phyloP scores from a whole-genome alignment of 2,113 vertebrate genomes.

The Salvelinus fontinalis region DNA sequence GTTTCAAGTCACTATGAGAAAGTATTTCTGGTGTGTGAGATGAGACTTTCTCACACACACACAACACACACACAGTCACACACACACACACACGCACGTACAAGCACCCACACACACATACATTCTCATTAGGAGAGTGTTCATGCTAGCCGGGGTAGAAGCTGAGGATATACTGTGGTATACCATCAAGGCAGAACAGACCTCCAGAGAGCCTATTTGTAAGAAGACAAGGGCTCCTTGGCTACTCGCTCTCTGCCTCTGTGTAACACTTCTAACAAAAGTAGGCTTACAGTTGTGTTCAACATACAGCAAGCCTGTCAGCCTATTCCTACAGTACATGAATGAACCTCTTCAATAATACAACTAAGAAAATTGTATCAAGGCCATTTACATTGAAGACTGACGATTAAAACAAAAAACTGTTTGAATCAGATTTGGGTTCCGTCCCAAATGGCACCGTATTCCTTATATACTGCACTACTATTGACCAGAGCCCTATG shows the following conservation, averaged over 20 bases:
- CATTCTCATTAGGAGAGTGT: constrained; percentile 29
- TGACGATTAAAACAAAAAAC: no score
- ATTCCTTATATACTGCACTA: no score
- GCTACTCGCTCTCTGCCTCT: not conserved
- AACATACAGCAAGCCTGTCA: no score
- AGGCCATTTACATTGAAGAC: no score
- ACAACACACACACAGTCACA: not conserved
- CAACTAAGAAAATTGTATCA: no score
- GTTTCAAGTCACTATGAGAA: not conserved
- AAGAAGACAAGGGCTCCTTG: not conserved
- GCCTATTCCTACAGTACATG: no score
- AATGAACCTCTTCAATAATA: no score
- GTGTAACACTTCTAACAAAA: not conserved
- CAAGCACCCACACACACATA: not conserved
- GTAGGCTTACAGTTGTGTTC: no score
- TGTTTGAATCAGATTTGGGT: no score
- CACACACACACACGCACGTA: not conserved
- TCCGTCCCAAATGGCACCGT: no score
- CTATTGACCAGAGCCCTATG: no score
- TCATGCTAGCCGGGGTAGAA: not conserved
- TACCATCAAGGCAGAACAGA: not conserved
- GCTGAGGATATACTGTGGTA: not conserved
- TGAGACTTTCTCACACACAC: constrained; percentile 16
- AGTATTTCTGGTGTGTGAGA: constrained; percentile 9
- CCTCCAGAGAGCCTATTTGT: not conserved